phyloP scores from a whole-genome alignment of 1,140 invertebrate species.

The Apis dorsata region DNA sequence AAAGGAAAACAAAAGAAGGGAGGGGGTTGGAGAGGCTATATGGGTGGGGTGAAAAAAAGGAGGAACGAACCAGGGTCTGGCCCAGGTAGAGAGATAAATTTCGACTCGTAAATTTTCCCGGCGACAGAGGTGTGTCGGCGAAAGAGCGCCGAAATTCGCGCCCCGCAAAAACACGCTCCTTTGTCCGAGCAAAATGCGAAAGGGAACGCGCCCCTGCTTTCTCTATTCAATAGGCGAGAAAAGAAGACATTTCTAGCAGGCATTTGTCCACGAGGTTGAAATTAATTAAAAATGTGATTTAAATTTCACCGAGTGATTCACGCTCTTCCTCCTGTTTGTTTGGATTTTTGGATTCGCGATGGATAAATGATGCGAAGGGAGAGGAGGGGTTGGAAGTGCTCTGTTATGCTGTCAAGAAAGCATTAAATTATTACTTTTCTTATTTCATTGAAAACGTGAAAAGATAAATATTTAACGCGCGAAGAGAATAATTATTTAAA shows the following conservation, averaged over 20 bases:
- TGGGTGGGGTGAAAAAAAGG: neutral
- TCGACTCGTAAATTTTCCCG: slow-evolving; percentile 42
- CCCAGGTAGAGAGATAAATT: slow-evolving; percentile 47
- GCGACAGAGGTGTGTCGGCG: slow-evolving; percentile 38
- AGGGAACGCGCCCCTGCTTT: slow-evolving; percentile 13
- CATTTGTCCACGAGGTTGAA: slow-evolving; percentile 4
- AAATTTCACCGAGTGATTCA: neutral
- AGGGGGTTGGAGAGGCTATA: neutral
- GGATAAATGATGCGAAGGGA: neutral
- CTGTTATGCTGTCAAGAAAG: too few species aligned
- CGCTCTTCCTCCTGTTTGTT: too few species aligned
- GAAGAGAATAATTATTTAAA: too few species aligned
- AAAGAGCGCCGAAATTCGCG: slow-evolving; percentile 35
- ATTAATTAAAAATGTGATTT: slow-evolving; percentile 19
- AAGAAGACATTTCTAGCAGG: neutral
- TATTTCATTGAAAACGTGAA: too few species aligned
- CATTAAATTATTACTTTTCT: too few species aligned
- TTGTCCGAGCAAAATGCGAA: slow-evolving; percentile 32
- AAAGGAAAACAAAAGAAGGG: neutral
- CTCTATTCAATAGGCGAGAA: slow-evolving; percentile 16
- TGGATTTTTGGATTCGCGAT: neutral
- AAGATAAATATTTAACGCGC: too few species aligned
- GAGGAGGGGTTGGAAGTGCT: too few species aligned
- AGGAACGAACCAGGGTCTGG: too few species aligned
- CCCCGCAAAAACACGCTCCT: slow-evolving; percentile 42